Conservation (phyloP, 2,888 invertebrate species). For the Drosophila putrida region DNA sequence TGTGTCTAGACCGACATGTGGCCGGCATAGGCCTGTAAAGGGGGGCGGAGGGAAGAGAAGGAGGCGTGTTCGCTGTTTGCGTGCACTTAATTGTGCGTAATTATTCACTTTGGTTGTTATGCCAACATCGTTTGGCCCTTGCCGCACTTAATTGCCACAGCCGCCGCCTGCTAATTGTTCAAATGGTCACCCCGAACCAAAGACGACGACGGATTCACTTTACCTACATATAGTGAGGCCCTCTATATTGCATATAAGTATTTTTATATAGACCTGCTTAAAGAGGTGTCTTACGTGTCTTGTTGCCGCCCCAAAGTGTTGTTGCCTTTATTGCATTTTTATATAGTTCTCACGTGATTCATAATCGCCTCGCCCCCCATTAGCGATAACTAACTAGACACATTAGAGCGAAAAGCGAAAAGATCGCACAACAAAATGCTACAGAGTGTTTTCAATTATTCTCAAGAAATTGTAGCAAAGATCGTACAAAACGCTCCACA, state of each 20-base stretch:
- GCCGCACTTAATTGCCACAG: constrained; percentile 55
- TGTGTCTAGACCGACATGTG: background rate
- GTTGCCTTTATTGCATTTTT: constrained; percentile 17
- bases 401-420: constrained; percentile 6
- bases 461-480: background rate
- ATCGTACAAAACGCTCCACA: background rate
- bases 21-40: background rate
- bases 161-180: constrained; percentile 59
- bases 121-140: constrained; percentile 38
- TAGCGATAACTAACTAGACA: constrained; percentile 43
- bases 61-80: constrained; percentile 52
- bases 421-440: constrained; percentile 15
- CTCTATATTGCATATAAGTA: too few species aligned
- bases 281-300: constrained; percentile 61
- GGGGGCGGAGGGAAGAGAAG: background rate
- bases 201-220: constrained; percentile 8
- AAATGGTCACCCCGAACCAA: constrained; percentile 17
- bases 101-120: constrained; percentile 70
- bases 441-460: constrained; percentile 9
- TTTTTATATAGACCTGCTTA: background rate
- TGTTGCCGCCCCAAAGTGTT: constrained; percentile 49
- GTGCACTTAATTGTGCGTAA: constrained; percentile 76
- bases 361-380: constrained; percentile 46
- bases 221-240: too few species aligned
- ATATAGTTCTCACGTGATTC: constrained; percentile 56